A percentile compares a stretch with the other conserved stretches of the same genome.
phyloP scores from a whole-genome alignment of 2,113 vertebrate species.

The Gallinago undulata region DNA sequence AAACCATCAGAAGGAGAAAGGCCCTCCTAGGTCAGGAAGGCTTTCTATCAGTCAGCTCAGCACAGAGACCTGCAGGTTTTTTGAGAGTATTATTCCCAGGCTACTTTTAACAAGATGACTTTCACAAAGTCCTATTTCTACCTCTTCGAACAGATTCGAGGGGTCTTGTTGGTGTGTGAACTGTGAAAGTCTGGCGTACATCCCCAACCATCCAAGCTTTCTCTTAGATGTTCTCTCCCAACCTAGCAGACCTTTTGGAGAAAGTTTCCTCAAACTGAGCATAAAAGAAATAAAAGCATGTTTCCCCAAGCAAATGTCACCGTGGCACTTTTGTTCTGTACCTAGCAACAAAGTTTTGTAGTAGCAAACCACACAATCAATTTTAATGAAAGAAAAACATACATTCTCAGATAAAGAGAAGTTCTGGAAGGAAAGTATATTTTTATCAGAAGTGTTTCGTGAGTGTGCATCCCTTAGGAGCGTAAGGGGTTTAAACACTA shows the following conservation, averaged over 20 bases:
- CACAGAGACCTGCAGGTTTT: not conserved
- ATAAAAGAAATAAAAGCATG: not conserved
- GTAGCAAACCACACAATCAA: not conserved
- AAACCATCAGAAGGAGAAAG: not conserved
- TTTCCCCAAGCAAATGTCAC: not conserved
- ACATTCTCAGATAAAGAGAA: not conserved
- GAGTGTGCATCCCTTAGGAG: not conserved
- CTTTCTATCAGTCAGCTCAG: not conserved
- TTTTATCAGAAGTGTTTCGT: not conserved
- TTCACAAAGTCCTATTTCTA: not conserved
- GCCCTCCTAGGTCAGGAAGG: not conserved
- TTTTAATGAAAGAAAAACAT: not conserved
- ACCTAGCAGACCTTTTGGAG: not conserved
- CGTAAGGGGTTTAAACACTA: not conserved
- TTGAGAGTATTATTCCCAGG: not conserved
- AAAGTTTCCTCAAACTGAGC: not conserved
- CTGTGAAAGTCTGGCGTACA: accelerated
- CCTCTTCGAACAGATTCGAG: not conserved
- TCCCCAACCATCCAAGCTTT: not conserved
- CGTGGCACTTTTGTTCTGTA: not conserved
- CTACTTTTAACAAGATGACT: not conserved
- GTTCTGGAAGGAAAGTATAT: not conserved
- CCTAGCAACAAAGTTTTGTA: not conserved
- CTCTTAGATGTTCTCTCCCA: not conserved
- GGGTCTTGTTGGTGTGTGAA: not conserved